These are phyloP conservation scores for Anthopleura sola DNA, from an alignment of 64 coral and sea anemone genomes.

Conservation along the genomic window DNA sequence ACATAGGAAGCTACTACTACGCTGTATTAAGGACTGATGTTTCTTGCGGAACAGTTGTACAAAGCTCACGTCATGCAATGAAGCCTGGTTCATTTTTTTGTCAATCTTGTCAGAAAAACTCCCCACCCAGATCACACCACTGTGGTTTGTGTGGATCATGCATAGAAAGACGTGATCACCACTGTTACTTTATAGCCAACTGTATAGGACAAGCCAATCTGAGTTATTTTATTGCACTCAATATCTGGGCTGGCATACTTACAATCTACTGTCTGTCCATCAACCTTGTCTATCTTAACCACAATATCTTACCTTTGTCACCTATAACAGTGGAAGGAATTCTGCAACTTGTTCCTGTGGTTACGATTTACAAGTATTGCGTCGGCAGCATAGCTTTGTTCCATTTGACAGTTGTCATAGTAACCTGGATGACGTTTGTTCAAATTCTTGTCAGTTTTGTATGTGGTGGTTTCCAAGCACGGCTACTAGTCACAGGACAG, in stretches of 20 bases:
- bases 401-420: constrained; percentile 50
- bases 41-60: constrained; percentile 32
- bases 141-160: constrained; percentile 71
- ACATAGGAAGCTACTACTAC: constrained; percentile 66
- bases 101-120: constrained; percentile 82
- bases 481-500: constrained; percentile 64
- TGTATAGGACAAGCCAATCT: constrained; percentile 74
- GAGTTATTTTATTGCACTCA: constrained; percentile 65
- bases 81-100: constrained; percentile 59
- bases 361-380: constrained; percentile 84
- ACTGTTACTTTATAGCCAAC: constrained; percentile 78
- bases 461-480: constrained; percentile 74
- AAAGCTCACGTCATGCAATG: constrained; percentile 29
- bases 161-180: constrained; percentile 70
- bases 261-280: constrained; percentile 57
- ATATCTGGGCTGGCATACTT: constrained; percentile 44
- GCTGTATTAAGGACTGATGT: constrained; percentile 56
- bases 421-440: constrained; percentile 74
- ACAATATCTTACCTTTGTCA: constrained; percentile 45
- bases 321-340: constrained; percentile 81
- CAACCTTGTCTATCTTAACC: constrained; percentile 67
- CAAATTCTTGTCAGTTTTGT: constrained; percentile 62
- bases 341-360: constrained; percentile 43
- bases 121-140: constrained; percentile 82
- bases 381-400: constrained; percentile 64